Base-by-base conservation (phyloP, 2,113 vertebrate species). In the Spea bombifrons region DNA sequence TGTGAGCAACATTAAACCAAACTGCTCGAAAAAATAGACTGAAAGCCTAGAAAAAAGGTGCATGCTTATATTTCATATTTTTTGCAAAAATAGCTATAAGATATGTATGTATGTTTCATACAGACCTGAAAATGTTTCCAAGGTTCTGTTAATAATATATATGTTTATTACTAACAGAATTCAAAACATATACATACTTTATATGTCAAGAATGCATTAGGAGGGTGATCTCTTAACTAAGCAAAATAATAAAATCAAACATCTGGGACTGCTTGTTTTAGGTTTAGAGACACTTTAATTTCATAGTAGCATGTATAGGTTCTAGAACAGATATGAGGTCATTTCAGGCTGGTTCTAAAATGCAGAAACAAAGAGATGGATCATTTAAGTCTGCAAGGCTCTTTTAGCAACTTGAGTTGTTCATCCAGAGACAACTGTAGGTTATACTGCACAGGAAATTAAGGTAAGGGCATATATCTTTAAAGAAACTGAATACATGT, bases 151-250 rank as follows among this genome's bases (percentile, higher is more conserved):
- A 45, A 48, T 53, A 67, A 66, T 66, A 43, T 76, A 76, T 76
- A 75, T 75, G 66, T 75, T 76, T 76, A 52, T 49, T 76, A 66
- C 66, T 67, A 66, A 52, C 66, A 75, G 47, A 66, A 16, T 75
- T 53, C 12, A 46, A 46, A 57, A 43, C 55, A 64, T 74, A 64
- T 74, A 59, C 15, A 74, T 44, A 15, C 66, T 66, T 67, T 16
- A 7, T 15, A 67, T 16, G 44, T 13, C 9, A 64, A 44, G 61
- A 59, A 8, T 76, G 74, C n/a, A 67, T 55, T 30, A 57, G 52
- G 66, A 76, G 6, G 13, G 50, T 55, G 43, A 67, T 76, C 66
- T 46, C 65, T 67, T 9, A 76, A 45, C 65, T 57, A 16, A 76
- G 55, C 65, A 66, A 55, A 66, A 53, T 53, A 57, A 67, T 53